These are phyloP conservation scores for Ceriagrion tenellum DNA, from an alignment of 2,888 invertebrate genomes.

Conservation along the genomic window DNA sequence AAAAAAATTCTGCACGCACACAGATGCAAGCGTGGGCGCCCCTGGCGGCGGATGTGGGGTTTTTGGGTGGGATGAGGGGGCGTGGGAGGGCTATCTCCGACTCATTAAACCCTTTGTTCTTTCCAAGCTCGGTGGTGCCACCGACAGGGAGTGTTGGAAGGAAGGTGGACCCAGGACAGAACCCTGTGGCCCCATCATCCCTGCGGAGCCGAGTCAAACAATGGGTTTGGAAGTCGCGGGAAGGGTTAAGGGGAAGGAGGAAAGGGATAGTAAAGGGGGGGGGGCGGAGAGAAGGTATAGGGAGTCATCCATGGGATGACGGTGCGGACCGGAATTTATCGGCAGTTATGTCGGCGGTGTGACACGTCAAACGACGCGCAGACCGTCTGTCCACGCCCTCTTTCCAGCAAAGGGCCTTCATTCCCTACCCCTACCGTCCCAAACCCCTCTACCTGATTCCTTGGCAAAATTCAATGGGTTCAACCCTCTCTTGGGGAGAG, in stretches of 20 bases:
- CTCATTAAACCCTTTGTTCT: slow-evolving; percentile 36
- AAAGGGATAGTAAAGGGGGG: background rate
- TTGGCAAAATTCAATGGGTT: slow-evolving; percentile 3
- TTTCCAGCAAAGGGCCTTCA: background rate
- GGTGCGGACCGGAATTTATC: slow-evolving; percentile 28
- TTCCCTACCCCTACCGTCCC: background rate
- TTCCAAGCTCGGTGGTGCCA: background rate
- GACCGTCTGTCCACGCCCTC: background rate
- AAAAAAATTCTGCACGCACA: background rate
- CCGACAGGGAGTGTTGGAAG: background rate
- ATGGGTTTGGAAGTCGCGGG: background rate
- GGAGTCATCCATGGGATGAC: background rate
- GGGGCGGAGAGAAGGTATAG: background rate
- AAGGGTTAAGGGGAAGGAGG: background rate
- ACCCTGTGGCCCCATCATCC: background rate
- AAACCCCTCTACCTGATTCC: background rate
- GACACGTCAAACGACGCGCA: slow-evolving; percentile 19
- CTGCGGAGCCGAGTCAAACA: background rate
- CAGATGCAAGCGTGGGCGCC: background rate
- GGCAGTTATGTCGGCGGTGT: slow-evolving; percentile 43
- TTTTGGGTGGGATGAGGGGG: background rate
- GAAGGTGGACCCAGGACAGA: background rate
- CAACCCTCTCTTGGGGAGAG: background rate
- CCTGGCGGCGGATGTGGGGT: too few species aligned
- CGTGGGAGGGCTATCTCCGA: slow-evolving; percentile 4